These are phyloP conservation scores for Madoqua kirkii DNA, from an alignment of 2,113 vertebrate species.

Conservation along the genomic window DNA sequence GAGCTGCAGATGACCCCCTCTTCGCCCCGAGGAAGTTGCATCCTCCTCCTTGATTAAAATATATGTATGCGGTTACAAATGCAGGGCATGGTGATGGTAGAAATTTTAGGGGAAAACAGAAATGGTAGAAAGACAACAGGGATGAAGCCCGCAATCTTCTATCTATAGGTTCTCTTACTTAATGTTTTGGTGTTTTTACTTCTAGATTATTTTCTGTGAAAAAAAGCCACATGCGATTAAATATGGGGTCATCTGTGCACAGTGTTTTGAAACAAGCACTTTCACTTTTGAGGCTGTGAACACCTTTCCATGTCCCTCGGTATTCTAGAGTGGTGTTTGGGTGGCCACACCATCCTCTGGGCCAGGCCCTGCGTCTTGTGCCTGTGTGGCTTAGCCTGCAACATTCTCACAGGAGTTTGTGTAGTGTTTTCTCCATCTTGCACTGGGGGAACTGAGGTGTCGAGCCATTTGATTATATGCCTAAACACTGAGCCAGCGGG, in stretches of 20 bases:
- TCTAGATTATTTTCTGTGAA: not conserved
- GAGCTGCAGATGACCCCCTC: not conserved
- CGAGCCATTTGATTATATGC: not conserved
- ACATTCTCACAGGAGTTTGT: not conserved
- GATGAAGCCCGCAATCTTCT: not conserved
- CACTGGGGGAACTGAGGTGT: not conserved
- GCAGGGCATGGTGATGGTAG: not conserved
- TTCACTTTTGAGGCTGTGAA: not conserved
- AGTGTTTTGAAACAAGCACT: not conserved
- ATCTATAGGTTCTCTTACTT: not conserved
- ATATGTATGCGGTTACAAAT: not conserved
- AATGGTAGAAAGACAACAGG: not conserved
- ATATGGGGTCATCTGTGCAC: not conserved
- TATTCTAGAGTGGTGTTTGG: not conserved
- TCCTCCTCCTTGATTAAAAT: not conserved
- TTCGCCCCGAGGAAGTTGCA: not conserved
- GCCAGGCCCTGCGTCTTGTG: rapidly evolving
- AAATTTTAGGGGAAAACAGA: not conserved
- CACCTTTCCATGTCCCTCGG: not conserved
- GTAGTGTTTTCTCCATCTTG: not conserved
- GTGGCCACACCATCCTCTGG: not conserved
- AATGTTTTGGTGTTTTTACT: not conserved
- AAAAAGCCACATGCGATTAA: not conserved
- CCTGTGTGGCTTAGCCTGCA: rapidly evolving
- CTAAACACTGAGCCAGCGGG: not conserved